phyloP scores from a whole-genome alignment of 2,888 invertebrate species.

The Caradrina clavipalpis region DNA sequence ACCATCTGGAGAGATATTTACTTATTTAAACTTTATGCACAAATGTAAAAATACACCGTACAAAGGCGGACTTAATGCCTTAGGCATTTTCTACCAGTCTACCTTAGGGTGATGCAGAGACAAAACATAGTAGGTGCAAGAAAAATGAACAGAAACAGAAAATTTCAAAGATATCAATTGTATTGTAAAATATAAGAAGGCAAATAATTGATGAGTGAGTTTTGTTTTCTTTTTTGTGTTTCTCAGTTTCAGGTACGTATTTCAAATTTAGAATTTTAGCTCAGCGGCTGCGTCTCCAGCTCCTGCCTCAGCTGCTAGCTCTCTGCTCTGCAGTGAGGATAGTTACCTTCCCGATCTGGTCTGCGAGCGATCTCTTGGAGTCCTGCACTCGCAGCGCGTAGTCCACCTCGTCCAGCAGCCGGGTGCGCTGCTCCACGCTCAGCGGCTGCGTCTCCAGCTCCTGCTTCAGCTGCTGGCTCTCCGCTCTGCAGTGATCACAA shows the following conservation, averaged over 20 bases:
- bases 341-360: constrained; percentile 82
- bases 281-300: constrained; percentile 76
- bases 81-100: too few species aligned
- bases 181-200: too few species aligned
- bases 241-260: too few species aligned
- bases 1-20: constrained; percentile 79
- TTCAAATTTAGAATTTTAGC: constrained; percentile 33
- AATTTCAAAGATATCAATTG: too few species aligned
- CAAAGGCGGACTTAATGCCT: too few species aligned
- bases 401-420: constrained; percentile 81
- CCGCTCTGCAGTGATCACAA: constrained; percentile 63
- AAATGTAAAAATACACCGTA: too few species aligned
- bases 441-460: constrained; percentile 78
- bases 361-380: constrained; percentile 79
- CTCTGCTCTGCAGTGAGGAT: constrained; percentile 70
- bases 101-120: too few species aligned
- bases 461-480: constrained; percentile 71
- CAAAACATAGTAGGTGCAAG: too few species aligned
- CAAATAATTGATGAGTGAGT: too few species aligned
- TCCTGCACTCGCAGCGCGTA: constrained; percentile 80
- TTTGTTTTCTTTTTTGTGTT: too few species aligned
- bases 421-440: constrained; percentile 76
- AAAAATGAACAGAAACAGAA: too few species aligned
- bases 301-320: constrained; percentile 73
- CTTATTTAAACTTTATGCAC: too few species aligned